phyloP scores from a whole-genome alignment of 2,888 invertebrate species.

The Cataglyphis albicans region DNA sequence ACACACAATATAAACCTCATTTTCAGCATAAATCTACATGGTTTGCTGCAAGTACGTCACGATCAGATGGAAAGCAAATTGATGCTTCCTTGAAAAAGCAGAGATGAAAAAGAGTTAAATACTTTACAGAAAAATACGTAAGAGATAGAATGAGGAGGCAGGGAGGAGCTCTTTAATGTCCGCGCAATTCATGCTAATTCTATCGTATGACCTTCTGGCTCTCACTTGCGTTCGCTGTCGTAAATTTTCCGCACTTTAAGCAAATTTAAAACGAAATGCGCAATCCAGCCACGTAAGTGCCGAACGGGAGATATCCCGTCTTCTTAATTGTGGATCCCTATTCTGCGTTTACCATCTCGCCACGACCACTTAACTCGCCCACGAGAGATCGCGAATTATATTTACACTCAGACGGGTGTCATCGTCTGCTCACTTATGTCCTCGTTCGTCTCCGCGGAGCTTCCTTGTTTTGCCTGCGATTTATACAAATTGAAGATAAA shows the following conservation, averaged over 20 bases:
- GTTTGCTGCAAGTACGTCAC: neutral
- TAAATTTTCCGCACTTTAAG: conserved; percentile 62
- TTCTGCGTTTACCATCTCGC: conserved; percentile 70
- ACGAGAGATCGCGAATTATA: conserved; percentile 74
- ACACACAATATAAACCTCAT: neutral
- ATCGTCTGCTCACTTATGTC: conserved; percentile 30
- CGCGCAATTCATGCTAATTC: conserved; percentile 59
- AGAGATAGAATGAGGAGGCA: neutral
- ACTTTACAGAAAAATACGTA: neutral
- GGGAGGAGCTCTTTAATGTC: neutral
- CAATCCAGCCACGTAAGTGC: conserved; percentile 60
- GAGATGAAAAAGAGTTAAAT: neutral
- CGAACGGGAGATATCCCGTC: conserved; percentile 62
- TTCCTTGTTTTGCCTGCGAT: conserved; percentile 24
- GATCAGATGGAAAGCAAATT: neutral
- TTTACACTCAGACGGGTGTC: conserved; percentile 68
- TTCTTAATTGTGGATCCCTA: conserved; percentile 77
- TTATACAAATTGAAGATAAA: conserved; percentile 9
- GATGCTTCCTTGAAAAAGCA: neutral
- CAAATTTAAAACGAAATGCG: conserved; percentile 70
- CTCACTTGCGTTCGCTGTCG: neutral
- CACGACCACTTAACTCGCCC: conserved; percentile 73
- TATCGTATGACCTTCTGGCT: conserved; percentile 49
- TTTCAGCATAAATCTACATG: neutral
- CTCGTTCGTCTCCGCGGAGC: conserved; percentile 45